phyloP scores from a whole-genome alignment of 1,140 invertebrate species.

The Caenorhabditis briggsae region DNA sequence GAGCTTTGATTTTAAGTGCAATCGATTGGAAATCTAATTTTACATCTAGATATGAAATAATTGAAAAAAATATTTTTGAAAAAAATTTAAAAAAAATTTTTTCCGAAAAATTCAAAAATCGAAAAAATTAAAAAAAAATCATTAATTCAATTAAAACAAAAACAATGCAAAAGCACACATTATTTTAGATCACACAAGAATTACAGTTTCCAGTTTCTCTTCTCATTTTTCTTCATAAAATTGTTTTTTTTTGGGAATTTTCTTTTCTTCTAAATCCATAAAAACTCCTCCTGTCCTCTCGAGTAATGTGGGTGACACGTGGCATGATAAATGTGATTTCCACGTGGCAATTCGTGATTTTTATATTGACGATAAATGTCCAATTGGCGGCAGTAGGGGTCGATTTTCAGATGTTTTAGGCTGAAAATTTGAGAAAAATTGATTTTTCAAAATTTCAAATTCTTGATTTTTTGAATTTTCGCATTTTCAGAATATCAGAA shows the following conservation, averaged over 20 bases:
- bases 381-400: not conserved
- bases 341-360: not conserved
- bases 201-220: not conserved
- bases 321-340: not conserved
- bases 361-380: not conserved
- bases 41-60: no score
- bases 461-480: no score
- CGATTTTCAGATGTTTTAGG: not conserved
- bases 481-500: no score
- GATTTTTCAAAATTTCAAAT: no score
- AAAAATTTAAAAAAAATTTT: not conserved
- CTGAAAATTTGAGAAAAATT: no score
- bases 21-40: no score
- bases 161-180: no score
- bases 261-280: conserved; percentile 15
- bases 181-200: no score
- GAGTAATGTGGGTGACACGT: conserved; percentile 32
- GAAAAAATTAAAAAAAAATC: not conserved
- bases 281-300: not conserved
- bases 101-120: not conserved
- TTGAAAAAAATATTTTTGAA: no score
- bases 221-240: not conserved
- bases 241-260: not conserved
- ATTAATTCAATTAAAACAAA: not conserved
- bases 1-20: not conserved